Base-by-base conservation (phyloP, 2,113 vertebrate genomes). In the Vimba vimba region DNA sequence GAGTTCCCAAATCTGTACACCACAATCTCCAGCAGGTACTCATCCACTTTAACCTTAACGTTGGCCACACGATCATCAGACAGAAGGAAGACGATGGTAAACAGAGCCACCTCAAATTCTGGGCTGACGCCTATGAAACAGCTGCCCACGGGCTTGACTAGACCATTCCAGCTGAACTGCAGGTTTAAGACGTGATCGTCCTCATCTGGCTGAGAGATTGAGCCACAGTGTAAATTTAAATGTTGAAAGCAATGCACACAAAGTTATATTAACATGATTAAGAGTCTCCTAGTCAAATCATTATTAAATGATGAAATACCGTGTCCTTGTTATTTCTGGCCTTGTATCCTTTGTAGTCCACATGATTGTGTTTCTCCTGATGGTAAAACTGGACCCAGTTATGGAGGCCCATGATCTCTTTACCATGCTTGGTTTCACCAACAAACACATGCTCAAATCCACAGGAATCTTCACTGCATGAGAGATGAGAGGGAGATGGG, bases 301-400 rank as follows among this genome's bases (percentile, higher is more conserved):
- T 43, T 43, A 43, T 6, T 12, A 71, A n/a, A 71, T 43, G 9
- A n/a, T 71, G 21, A 90, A 94, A 92, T 92, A 96, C 96, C 75
- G 90, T 94, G 62, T 89, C 89, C 91, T 96, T 97, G 52, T 94
- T 90, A 85, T 87, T 94, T 71, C 74, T 90, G 73, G 94, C 86
- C 82, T 96, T 92, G 5, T 96, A 97, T 76, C 96, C 96, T 86
- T 96, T 97, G 87, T 97, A 97, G 89, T 97, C 96, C 4, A 96
- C 92, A 25, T 95, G 90, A 1, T 90, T 85, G 0, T 4, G 88
- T 82, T 96, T 97, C 86, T 97, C 96, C 93, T 97, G 96, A 86
- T 96, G 92, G 91, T 96, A 97, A 92, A 97, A 97, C 89, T 97
- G 96, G 69, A 97, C 91, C 96, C 97, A 97, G 93, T 97, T 97